Conservation (phyloP, 2,797 vertebrate genomes). For the Pipistrellus kuhlii region DNA sequence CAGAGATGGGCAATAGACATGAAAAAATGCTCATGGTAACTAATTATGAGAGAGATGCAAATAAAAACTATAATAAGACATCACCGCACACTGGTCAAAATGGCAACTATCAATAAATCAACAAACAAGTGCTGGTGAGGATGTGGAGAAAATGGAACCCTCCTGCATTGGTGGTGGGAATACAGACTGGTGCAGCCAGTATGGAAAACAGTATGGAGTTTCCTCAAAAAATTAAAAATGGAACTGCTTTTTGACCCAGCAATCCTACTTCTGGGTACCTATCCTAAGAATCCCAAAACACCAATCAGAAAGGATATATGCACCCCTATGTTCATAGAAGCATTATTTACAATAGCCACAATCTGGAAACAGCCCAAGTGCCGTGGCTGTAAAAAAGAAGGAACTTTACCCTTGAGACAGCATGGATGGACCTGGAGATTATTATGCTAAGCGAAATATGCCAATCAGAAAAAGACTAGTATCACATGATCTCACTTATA, state of each 20-base stretch:
- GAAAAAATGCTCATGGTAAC: not conserved
- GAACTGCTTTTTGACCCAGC: not conserved
- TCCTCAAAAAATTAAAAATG: not conserved
- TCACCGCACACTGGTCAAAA: not conserved
- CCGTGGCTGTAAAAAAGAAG: not conserved
- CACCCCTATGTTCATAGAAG: not conserved
- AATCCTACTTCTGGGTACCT: not conserved
- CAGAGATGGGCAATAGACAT: not conserved
- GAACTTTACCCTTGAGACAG: not conserved
- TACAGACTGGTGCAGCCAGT: not conserved
- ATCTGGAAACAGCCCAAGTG: not conserved
- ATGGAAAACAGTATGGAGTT: not conserved
- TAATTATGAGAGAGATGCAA: not conserved
- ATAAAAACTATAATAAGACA: not conserved
- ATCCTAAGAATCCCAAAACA: not conserved
- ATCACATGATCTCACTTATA: not conserved
- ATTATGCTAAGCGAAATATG: not conserved
- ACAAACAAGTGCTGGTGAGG: not conserved
- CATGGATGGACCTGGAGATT: not conserved
- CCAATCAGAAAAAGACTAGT: not conserved
- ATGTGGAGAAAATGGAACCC: not conserved
- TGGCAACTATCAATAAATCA: not conserved
- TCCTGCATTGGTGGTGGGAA: not conserved
- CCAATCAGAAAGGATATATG: not conserved
- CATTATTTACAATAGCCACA: not conserved